A percentile compares a stretch with the other conserved stretches of the same genome.
phyloP scores from a whole-genome alignment of 2,113 vertebrate species.

The Psettodes erumei region DNA sequence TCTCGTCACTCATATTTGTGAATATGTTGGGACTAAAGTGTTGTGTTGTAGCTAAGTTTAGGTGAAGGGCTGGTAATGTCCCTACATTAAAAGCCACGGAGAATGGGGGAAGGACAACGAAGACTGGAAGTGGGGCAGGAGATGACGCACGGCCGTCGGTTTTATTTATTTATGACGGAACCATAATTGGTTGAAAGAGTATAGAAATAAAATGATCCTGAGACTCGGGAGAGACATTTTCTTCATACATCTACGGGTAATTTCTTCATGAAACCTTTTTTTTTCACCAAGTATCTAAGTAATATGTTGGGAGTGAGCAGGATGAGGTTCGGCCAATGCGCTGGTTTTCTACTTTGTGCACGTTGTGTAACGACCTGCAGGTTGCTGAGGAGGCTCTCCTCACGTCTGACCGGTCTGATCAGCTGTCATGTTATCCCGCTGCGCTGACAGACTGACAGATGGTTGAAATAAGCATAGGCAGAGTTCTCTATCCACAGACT shows the following conservation, averaged over 20 bases:
- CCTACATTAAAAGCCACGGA: conserved; percentile 32
- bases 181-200: conserved; percentile 35
- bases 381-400: neutral
- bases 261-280: conserved; percentile 16
- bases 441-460: neutral
- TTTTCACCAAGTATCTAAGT: conserved; percentile 7
- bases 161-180: conserved; percentile 4
- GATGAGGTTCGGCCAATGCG: conserved; percentile 32
- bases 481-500: neutral
- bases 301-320: conserved; percentile 17
- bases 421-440: neutral
- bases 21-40: conserved; percentile 42
- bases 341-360: too few relatives aligned
- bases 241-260: conserved; percentile 14
- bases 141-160: conserved; percentile 56
- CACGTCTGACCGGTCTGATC: neutral
- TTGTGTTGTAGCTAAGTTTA: conserved; percentile 16
- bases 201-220: conserved; percentile 10
- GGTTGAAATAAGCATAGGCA: neutral
- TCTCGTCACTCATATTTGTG: conserved; percentile 31
- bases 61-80: conserved; percentile 28
- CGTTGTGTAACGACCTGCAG: too few relatives aligned
- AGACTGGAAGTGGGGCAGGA: conserved; percentile 55
- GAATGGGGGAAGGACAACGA: conserved; percentile 17
- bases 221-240: conserved; percentile 22